These are phyloP conservation scores for Entomyzon cyanotis DNA, from an alignment of 2,113 vertebrate species.

Conservation along the genomic window DNA sequence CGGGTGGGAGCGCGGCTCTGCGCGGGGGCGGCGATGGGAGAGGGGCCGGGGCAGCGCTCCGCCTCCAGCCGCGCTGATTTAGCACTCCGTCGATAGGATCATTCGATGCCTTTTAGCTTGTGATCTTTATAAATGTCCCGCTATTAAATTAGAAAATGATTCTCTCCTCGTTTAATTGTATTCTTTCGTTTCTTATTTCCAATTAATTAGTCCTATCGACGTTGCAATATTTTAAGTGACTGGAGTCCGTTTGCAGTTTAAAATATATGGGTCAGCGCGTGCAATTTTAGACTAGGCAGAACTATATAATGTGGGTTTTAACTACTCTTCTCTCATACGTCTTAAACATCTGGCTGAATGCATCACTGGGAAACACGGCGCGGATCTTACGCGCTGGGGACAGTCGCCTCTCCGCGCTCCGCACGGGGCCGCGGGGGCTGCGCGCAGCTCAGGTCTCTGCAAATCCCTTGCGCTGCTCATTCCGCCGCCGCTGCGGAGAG, in stretches of 20 bases:
- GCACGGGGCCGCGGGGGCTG: not conserved
- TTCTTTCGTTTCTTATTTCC: slow-evolving; percentile 84
- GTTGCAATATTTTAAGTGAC: slow-evolving; percentile 84
- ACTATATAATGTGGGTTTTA: slow-evolving; percentile 77
- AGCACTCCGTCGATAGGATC: slow-evolving; percentile 78
- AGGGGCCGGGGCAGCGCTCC: not conserved
- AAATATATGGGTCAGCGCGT: slow-evolving; percentile 77
- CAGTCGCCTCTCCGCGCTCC: not conserved
- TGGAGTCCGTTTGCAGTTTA: slow-evolving; percentile 79
- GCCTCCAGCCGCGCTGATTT: slow-evolving; percentile 64
- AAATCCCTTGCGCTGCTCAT: not conserved
- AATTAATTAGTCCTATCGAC: slow-evolving; percentile 87
- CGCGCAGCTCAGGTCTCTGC: not conserved
- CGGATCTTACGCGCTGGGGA: not conserved
- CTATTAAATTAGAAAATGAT: slow-evolving; percentile 89
- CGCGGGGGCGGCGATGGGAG: not conserved
- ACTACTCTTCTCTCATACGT: slow-evolving; percentile 73
- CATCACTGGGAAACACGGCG: not conserved
- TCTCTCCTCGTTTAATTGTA: slow-evolving; percentile 87
- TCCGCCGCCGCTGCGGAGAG: rapidly evolving
- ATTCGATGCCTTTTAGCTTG: slow-evolving; percentile 80
- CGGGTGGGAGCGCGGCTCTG: not conserved
- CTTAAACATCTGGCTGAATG: slow-evolving; percentile 44
- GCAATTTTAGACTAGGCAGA: slow-evolving; percentile 65
- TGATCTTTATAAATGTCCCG: slow-evolving; percentile 85